Percentiles rank a stretch among this genome's conserved stretches.
These are phyloP conservation scores for Nysson spinosus DNA, from an alignment of 2,888 invertebrate genomes.

Conservation along the genomic window DNA sequence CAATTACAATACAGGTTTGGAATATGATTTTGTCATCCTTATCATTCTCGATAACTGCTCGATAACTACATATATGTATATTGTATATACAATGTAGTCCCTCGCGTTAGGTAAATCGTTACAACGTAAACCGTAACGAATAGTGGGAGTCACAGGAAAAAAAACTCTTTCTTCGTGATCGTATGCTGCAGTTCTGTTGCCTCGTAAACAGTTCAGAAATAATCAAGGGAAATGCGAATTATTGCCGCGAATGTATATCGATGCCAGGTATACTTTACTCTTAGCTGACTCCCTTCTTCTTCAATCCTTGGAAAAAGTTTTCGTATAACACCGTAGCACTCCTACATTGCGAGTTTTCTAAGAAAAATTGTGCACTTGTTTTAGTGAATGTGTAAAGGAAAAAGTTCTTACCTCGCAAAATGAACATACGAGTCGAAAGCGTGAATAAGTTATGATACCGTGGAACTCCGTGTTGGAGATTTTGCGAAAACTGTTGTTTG, in stretches of 20 bases:
- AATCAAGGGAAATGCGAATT: conserved; percentile 56
- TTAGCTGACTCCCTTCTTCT: conserved; percentile 17
- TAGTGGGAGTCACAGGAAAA: conserved; percentile 22
- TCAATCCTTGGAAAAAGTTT: conserved; percentile 48
- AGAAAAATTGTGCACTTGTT: conserved; percentile 49
- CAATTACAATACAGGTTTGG: conserved; percentile 38
- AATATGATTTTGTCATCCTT: too few relatives aligned
- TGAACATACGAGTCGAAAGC: conserved; percentile 4
- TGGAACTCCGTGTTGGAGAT: too few relatives aligned
- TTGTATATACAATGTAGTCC: too few relatives aligned
- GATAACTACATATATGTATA: too few relatives aligned
- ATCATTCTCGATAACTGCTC: too few relatives aligned
- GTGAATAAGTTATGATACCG: conserved; percentile 14
- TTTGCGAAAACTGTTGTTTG: too few relatives aligned
- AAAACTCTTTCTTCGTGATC: conserved; percentile 54
- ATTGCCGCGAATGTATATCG: conserved; percentile 43
- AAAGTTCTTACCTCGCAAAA: conserved; percentile 34
- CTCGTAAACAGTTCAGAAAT: conserved; percentile 60
- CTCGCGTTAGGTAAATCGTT: conserved; percentile 26
- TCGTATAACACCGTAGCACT: conserved; percentile 49
- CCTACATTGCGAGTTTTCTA: conserved; percentile 19
- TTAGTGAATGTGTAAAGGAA: conserved; percentile 38
- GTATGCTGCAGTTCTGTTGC: conserved; percentile 41
- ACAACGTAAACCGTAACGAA: conserved; percentile 54
- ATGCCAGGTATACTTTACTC: conserved; percentile 1